Evolutionary conservation across 2,888 invertebrate genomes (phyloP).

Genomic region (Drosophila gaucha): DNA sequence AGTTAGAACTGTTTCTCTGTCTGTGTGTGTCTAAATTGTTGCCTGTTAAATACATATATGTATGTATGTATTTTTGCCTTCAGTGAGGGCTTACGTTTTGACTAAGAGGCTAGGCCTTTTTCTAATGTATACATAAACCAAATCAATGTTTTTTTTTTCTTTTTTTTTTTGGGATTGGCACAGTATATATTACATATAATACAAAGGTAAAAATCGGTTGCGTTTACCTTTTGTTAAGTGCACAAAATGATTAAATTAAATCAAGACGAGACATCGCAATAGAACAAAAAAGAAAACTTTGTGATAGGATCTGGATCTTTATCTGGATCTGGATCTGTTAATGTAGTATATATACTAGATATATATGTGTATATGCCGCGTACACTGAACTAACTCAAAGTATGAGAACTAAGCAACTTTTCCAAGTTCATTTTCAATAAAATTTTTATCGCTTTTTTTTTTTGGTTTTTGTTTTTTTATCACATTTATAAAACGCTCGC

Average conservation of each 20-base stretch:
- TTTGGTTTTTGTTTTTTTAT: slow-evolving; percentile 46
- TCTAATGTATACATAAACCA: slow-evolving; percentile 69
- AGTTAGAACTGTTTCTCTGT: slow-evolving; percentile 4
- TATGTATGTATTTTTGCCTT: slow-evolving; percentile 3
- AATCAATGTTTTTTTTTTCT: slow-evolving; percentile 20
- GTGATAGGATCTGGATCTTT: no score
- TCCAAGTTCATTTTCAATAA: slow-evolving; percentile 40
- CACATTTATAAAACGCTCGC: slow-evolving; percentile 66
- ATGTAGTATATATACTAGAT: no score
- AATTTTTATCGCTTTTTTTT: slow-evolving; percentile 21
- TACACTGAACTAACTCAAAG: not conserved
- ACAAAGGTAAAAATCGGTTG: slow-evolving; percentile 53
- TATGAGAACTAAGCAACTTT: slow-evolving; percentile 20
- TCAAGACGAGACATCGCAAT: no score
- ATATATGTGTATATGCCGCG: slow-evolving; percentile 1
- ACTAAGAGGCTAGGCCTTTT: slow-evolving; percentile 74
- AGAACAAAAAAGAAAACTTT: no score
- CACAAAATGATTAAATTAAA: slow-evolving; percentile 15
- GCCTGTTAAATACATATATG: not conserved
- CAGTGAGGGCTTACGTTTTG: slow-evolving; percentile 7
- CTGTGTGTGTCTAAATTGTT: not conserved
- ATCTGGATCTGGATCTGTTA: no score
- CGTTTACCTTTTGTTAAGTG: slow-evolving; percentile 33
- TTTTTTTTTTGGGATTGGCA: slow-evolving; percentile 59
- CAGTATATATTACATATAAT: slow-evolving; percentile 76